Evolutionary conservation across 1,140 invertebrate species (phyloP).

Genomic region (Trichonephila clavata): DNA sequence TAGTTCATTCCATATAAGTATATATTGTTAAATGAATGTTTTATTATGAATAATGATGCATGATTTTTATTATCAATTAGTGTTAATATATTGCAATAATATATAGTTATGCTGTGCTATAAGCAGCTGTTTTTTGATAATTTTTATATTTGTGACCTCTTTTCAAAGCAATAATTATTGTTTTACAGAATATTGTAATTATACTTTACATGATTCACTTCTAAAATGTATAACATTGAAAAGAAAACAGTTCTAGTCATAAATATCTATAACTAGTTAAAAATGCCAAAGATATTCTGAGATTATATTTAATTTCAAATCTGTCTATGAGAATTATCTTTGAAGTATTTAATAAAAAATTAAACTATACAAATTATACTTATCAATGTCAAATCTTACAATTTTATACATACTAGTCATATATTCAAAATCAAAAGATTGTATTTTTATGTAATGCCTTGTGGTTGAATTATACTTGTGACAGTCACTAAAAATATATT

Average conservation of each 20-base stretch:
- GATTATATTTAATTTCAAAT: not conserved
- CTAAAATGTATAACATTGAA: not conserved
- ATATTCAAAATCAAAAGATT: slow-evolving; percentile 5
- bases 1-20: too few relatives aligned
- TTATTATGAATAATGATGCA: too few relatives aligned
- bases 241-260: not conserved
- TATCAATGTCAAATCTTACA: not conserved
- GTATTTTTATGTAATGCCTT: slow-evolving; percentile 8
- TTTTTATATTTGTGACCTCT: too few relatives aligned
- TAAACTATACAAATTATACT: too few relatives aligned
- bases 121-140: too few relatives aligned
- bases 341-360: not conserved
- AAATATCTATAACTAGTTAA: not conserved
- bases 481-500: not conserved
- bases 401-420: not conserved
- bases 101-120: too few relatives aligned
- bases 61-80: too few relatives aligned
- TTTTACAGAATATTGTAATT: not conserved
- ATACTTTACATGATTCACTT: not conserved
- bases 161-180: too few relatives aligned
- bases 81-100: too few relatives aligned
- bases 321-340: not conserved
- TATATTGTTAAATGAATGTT: too few relatives aligned
- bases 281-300: not conserved
- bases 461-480: not conserved